A percentile compares a stretch with the other conserved stretches of the same genome.
Evolutionary conservation across 2,113 vertebrate species (phyloP).

Genomic region (Leptodactylus fuscus): DNA sequence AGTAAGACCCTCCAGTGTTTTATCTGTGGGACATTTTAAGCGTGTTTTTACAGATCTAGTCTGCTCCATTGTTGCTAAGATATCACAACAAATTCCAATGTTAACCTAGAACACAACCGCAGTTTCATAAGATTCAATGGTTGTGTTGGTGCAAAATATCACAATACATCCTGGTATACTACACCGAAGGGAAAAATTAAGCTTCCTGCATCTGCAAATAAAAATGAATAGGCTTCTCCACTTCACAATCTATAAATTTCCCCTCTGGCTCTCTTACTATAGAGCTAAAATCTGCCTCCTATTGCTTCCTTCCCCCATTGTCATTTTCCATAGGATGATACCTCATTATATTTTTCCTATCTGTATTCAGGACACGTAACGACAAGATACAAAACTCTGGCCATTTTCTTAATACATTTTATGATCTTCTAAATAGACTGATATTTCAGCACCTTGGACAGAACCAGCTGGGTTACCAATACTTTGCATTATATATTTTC

Average conservation of each 20-base stretch:
- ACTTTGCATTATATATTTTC: neutral
- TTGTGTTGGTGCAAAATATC: constrained; percentile 33
- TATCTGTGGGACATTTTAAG: neutral
- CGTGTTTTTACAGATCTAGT: constrained; percentile 1
- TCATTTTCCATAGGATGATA: constrained; percentile 27
- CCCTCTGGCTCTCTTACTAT: constrained; percentile 8
- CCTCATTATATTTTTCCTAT: constrained; percentile 31
- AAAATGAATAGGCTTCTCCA: constrained; percentile 53
- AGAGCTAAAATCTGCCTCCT: constrained; percentile 15
- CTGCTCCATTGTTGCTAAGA: constrained; percentile 1
- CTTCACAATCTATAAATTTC: constrained; percentile 35
- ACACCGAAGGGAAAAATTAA: constrained; percentile 46
- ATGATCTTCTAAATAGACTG: neutral
- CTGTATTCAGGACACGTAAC: constrained; percentile 31
- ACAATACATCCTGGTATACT: constrained; percentile 39
- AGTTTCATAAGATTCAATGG: constrained; percentile 43
- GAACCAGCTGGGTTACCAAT: neutral
- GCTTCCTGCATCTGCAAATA: constrained; percentile 51
- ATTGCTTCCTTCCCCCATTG: constrained; percentile 16
- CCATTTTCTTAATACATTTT: constrained; percentile 29
- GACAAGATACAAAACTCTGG: neutral
- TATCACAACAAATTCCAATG: constrained; percentile 2
- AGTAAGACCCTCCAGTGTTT: constrained; percentile 15
- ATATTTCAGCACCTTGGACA: neutral
- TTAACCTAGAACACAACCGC: constrained; percentile 25